phyloP scores from a whole-genome alignment of 2,113 vertebrate species.

The Pelmatolapia mariae region DNA sequence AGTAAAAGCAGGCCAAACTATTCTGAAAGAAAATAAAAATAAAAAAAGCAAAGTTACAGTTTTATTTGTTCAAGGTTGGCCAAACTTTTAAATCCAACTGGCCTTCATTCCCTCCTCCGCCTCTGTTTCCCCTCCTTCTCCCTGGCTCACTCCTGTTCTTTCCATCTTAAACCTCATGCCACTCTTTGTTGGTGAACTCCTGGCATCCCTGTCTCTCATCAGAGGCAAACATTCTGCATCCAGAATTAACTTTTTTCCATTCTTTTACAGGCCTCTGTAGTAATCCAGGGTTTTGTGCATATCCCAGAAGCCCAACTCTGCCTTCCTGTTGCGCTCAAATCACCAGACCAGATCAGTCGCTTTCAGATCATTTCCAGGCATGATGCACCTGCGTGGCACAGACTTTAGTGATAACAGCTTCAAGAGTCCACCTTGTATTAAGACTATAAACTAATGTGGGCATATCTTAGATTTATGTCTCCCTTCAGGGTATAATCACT shows the following conservation, averaged over 20 bases:
- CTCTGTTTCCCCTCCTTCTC: background rate
- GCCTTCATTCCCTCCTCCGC: background rate
- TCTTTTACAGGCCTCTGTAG: conserved; percentile 9
- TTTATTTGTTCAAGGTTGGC: background rate
- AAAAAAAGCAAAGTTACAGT: background rate
- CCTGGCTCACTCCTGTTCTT: conserved; percentile 4
- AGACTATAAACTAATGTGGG: background rate
- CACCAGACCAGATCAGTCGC: background rate
- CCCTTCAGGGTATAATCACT: background rate
- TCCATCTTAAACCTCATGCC: conserved; percentile 10
- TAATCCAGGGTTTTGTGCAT: background rate
- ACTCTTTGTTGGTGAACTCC: conserved; percentile 8
- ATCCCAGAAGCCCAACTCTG: background rate
- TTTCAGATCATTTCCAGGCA: background rate
- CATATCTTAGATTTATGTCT: background rate
- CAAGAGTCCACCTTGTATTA: background rate
- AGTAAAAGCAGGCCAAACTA: background rate
- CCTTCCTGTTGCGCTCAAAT: background rate
- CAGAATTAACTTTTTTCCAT: conserved; percentile 13
- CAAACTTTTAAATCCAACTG: background rate
- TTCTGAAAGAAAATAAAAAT: background rate
- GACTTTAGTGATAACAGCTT: background rate
- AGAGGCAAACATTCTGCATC: conserved; percentile 14
- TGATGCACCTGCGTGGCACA: background rate
- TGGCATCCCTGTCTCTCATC: conserved; percentile 26